Base-by-base conservation (phyloP, 2,888 invertebrate species). In the Craniophora ligustri region DNA sequence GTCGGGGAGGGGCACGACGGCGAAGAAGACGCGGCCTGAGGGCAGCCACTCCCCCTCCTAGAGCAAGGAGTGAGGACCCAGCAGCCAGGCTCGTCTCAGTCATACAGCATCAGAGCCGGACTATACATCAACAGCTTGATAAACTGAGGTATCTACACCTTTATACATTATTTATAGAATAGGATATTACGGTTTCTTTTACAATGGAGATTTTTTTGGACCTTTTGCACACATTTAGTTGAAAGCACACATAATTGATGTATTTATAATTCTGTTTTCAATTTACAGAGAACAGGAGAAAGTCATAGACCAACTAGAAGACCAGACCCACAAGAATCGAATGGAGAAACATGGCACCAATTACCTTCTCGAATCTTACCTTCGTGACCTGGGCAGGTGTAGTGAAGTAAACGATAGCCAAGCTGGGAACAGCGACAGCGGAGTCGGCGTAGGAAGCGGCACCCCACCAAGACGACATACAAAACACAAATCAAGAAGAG, bases 321-420 rank as follows among this genome's bases (percentile, higher is more conserved):
- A 96, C 78, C 96, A 96, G 79, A 96, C 96, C 19, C 97, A 97
- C 85, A 95, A 95, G 65, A 95, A 94, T 35, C 91, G 97, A 39
- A 95, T 96, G 87, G 95, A 96, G 65, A 96, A 96, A 76, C 95
- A 96, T 78, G 97, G 97, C 13, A 96, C 96, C 61, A 97, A 97
- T 86, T 97, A 97, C 82, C 93, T 97, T 39, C 91, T 97, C 11
- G 96, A 97, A 84, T 96, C 97, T 0, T 97, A 97, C 81, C 92
- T 97, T 14, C 82, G 92, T 23, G 93, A 93, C 65, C 76, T 93
- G 0, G 92, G 92, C 1, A 73, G 92, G 61, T 85, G 81, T 70
- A 90, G 88, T 55, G 93, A 93, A 74, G 90, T 90, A 5, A 91
- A 91, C 75, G 93, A 93, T 54, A 94, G 94, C 62, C 94, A 94